Base-by-base conservation (phyloP, 2,797 vertebrate genomes). In the Hybognathus amarus region DNA sequence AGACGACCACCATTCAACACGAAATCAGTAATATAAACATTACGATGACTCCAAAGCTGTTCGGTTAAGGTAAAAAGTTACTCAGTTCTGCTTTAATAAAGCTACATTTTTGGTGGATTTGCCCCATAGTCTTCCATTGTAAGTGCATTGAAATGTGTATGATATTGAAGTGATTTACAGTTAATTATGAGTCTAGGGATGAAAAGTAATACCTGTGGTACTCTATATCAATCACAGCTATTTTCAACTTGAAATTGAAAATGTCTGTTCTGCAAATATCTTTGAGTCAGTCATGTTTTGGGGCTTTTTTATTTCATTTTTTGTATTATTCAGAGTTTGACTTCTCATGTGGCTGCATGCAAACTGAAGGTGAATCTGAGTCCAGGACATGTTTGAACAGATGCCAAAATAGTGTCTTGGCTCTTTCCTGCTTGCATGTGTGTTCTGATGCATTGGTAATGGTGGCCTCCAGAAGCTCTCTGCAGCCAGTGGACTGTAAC, bases 401-500 rank as follows among this genome's bases (percentile, higher is more conserved):
- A 64, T 74, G 22, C 59, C 59, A 74, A 12, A 5, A 47, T 42
- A 64, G 36, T 67, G 36, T 45, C 73, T n/a, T 45, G 63, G 17
- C 50, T 83, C 61, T 45, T 59, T 56, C 18, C 7, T 68, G 27
- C 33, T 76, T 67, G 71, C 56, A 74, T 38, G 71, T 66, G 63
- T 56, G 73, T 27, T 56, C n/a, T 83, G 63, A 83, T 83, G 81
- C 73, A 59, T 83, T 82, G 36, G 76, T 83, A 68, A 83, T 77
- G 81, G 73, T 77, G 81, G 81, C 73, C 81, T 83, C 17, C 27
- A 42, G 36, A 24, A 68, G 36, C 73, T 68, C 7, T 18, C 24
- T 59, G 63, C 47, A 42, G 81, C 22, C 73, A 68, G 8, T 77
- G 63, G 61, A 77, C 61, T 42, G 38, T 33, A 59, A 24, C 22